Evolutionary conservation across 2,797 vertebrate species (phyloP).

Genomic region (Brachyrhaphis roseni): DNA sequence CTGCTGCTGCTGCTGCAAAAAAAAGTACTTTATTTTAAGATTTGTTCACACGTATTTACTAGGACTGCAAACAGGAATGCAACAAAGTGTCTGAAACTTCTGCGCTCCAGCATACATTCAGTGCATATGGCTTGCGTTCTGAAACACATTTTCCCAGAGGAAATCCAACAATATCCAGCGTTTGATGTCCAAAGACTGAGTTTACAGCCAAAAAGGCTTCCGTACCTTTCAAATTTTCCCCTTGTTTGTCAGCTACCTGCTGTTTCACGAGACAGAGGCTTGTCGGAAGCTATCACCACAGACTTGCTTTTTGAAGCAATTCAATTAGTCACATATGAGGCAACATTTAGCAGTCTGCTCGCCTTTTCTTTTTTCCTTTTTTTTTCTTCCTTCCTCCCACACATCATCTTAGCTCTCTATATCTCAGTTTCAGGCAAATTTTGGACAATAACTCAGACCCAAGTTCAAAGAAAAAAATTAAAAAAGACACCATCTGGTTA

Average conservation of each 20-base stretch:
- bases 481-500: conserved; percentile 71
- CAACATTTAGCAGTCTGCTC: conserved; percentile 72
- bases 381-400: conserved; percentile 30
- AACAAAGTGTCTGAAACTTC: conserved; percentile 36
- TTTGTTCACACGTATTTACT: too few relatives aligned
- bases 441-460: conserved; percentile 67
- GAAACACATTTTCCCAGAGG: conserved; percentile 75
- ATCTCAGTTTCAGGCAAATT: conserved; percentile 45
- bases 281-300: conserved; percentile 79
- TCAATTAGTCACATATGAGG: conserved; percentile 81
- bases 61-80: background rate
- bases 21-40: background rate
- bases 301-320: conserved; percentile 80
- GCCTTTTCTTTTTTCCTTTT: conserved; percentile 51
- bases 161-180: conserved; percentile 81
- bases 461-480: conserved; percentile 55
- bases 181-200: conserved; percentile 82
- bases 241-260: conserved; percentile 86
- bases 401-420: conserved; percentile 66
- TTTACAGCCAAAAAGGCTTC: conserved; percentile 84
- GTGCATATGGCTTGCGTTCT: conserved; percentile 74
- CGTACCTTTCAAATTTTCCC: conserved; percentile 76
- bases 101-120: conserved; percentile 59
- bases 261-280: conserved; percentile 83
- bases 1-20: background rate